Percentiles rank a stretch among this genome's conserved stretches.
These are phyloP conservation scores for Drosophila kohkoa DNA, from an alignment of 1,140 invertebrate species.

Conservation along the genomic window DNA sequence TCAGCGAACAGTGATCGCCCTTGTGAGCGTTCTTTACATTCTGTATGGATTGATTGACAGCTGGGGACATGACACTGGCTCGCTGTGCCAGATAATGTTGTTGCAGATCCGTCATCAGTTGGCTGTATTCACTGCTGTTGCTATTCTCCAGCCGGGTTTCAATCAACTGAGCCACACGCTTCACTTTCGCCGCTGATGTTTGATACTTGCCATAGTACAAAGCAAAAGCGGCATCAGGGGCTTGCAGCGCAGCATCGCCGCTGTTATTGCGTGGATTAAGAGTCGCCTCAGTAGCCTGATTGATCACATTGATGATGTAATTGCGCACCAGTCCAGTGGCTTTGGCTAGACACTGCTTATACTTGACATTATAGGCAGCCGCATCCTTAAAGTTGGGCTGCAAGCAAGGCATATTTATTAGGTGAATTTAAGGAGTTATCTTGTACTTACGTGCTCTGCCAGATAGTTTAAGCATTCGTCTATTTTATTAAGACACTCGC, in stretches of 20 bases:
- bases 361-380: constrained; percentile 89
- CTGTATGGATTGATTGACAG: constrained; percentile 91
- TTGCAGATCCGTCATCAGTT: constrained; percentile 92
- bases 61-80: constrained; percentile 87
- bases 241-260: constrained; percentile 55
- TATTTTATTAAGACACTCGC: constrained; percentile 92
- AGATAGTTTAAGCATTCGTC: constrained; percentile 95
- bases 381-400: constrained; percentile 91
- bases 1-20: constrained; percentile 94
- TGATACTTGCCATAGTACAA: constrained; percentile 98
- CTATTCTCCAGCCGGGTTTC: constrained; percentile 89
- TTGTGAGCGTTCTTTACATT: constrained; percentile 90
- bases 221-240: constrained; percentile 92
- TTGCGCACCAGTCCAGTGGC: constrained; percentile 92
- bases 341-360: constrained; percentile 91
- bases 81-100: constrained; percentile 93
- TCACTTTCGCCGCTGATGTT: constrained; percentile 93
- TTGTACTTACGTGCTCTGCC: constrained; percentile 90
- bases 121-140: constrained; percentile 90
- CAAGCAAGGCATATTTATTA: not conserved
- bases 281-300: constrained; percentile 92
- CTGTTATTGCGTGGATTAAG: constrained; percentile 83
- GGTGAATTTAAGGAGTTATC: not conserved
- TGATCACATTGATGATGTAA: constrained; percentile 90
- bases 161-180: constrained; percentile 92